These are phyloP conservation scores for Aphelocoma coerulescens DNA, from an alignment of 2,113 vertebrate genomes.

Conservation along the genomic window DNA sequence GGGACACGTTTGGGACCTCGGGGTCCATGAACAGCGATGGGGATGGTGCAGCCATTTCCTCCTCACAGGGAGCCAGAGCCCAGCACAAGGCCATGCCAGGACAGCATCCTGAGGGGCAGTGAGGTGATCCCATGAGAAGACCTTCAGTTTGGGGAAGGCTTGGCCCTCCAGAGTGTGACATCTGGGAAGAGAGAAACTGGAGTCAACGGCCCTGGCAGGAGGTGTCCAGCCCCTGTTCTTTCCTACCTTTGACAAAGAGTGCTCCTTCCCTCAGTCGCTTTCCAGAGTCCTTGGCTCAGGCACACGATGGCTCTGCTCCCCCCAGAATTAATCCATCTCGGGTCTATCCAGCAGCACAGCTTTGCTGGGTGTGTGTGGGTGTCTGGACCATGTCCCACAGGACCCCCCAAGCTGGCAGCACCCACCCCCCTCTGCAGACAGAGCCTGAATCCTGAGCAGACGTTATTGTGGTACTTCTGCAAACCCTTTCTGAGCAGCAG, in stretches of 20 bases:
- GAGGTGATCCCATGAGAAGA: rapidly evolving
- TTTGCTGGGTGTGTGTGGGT: rapidly evolving
- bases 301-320: not conserved
- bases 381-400: rapidly evolving
- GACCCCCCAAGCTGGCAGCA: not conserved
- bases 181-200: rapidly evolving
- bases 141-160: not conserved
- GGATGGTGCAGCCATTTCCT: not conserved
- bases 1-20: not conserved
- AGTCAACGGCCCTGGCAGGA: rapidly evolving
- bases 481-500: not conserved
- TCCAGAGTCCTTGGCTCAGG: not conserved
- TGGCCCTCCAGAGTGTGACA: rapidly evolving
- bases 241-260: not conserved
- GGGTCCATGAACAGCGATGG: rapidly evolving
- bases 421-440: not conserved
- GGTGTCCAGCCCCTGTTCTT: not conserved
- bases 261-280: not conserved
- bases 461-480: not conserved
- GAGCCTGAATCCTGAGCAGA: not conserved
- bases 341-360: rapidly evolving
- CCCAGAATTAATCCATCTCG: rapidly evolving
- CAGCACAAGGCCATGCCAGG: rapidly evolving
- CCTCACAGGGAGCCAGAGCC: not conserved
- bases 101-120: not conserved